Base-by-base conservation (phyloP, 2,113 vertebrate species). In the Platichthys stellatus region DNA sequence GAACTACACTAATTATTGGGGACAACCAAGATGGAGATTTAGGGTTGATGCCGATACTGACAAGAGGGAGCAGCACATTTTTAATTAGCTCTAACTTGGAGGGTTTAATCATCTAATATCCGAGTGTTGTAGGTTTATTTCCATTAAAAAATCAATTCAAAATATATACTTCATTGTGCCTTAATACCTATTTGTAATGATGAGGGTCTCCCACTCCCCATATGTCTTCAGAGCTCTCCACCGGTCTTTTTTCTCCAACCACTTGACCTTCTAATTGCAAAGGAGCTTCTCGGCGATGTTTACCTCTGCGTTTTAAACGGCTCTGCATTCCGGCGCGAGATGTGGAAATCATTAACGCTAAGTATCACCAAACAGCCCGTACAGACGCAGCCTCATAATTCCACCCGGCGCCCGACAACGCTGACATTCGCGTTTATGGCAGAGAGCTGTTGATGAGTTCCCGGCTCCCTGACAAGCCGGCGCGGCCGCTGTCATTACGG, bases 371-470 rank as follows among this genome's bases (percentile, higher is more conserved):
- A 79, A 69, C 66, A 8, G 20, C n/a, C n/a, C 1, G 40, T 28
- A 56, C 74, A 66, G 17, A 60, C 45, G 1, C 53, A 64, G 51
- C 51, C 51, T 20, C 51, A n/a, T n/a, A n/a, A 10, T 11, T 54
- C 51, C 35, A 13, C 47, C 0, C 38, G 15, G 31, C 0, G 15
- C 74, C 74, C 65, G 88, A 84, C 82, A 80, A 78, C 67, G 1
- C 69, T 76, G 83, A 80, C 82, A 62, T 75, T 77, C 5, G 60
- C 85, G 76, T 89, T 88, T 86, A 85, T 76, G 78, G 83, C 74
- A 13, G 60, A 54, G 73, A 54, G 73, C 4, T 23, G 82, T 28
- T 82, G 85, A 89, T 76, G 89, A 88, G 85, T 53, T 80, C 77
- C 83, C 79, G 40, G 87, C 85, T 84, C 76, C 77, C 53, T 54